phyloP scores from a whole-genome alignment of 2,797 vertebrate genomes.

The Erithacus rubecula region DNA sequence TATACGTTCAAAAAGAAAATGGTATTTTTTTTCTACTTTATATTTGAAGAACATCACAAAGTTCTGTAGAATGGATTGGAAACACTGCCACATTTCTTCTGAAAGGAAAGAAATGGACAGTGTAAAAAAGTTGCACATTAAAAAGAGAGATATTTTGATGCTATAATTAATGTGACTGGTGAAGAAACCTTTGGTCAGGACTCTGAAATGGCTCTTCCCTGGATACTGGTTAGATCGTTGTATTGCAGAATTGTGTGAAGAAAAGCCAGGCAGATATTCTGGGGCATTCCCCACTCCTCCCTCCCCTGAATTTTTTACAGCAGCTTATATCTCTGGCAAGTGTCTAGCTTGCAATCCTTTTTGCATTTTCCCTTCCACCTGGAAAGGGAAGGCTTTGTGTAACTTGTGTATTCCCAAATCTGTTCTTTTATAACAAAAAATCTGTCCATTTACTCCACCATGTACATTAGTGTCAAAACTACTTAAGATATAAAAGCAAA shows the following conservation, averaged over 20 bases:
- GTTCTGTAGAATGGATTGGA: not conserved
- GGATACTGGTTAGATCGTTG: not conserved
- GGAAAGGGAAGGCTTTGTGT: not conserved
- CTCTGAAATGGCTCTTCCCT: not conserved
- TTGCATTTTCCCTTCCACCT: not conserved
- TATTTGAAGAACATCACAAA: not conserved
- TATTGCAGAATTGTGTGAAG: not conserved
- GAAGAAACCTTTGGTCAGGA: not conserved
- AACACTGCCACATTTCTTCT: not conserved
- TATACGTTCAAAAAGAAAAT: not conserved
- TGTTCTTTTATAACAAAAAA: not conserved
- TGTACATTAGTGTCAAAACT: not conserved
- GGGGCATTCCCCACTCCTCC: not conserved
- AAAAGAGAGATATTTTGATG: not conserved
- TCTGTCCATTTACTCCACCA: not conserved
- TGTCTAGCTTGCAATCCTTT: not conserved
- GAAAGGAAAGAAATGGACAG: not conserved
- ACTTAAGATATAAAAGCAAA: not conserved
- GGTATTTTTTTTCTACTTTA: not conserved
- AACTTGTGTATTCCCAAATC: not conserved
- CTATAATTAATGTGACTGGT: not conserved
- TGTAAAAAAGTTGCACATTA: not conserved
- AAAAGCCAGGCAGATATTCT: not conserved
- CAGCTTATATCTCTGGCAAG: not conserved
- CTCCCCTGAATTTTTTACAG: not conserved